Evolutionary conservation across 2,113 vertebrate genomes (phyloP), one percentile per base, ranked within the genome.

Genomic region (Dunckerocampus dactyliophorus): DNA sequence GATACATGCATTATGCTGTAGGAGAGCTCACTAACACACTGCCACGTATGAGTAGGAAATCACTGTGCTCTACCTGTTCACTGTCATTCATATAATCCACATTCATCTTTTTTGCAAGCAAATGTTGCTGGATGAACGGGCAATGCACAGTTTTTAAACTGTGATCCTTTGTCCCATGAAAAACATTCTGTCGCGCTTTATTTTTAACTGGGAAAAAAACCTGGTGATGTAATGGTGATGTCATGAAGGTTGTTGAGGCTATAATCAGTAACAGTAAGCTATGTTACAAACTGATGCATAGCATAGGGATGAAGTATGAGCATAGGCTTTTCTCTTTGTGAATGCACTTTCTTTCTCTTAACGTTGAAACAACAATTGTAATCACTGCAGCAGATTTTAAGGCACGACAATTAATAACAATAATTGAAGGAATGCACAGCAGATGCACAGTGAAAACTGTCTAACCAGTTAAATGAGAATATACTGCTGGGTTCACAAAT

Each of bases 291-390:
- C 39, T 7, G 37, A 16, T 21, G 57, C 54, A 56, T 42, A 21
- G 14, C 37, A 56, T n/a, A 20, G n/a, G 12, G n/a, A 42, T 42
- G 34, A 56, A 56, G 54, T 42, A 53, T 53, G 51, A 31, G 51
- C 16, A 16, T 31, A 24, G 51, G 49, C 14, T 53, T 53, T 53
- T 53, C 15, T 12, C 50, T 15, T 31, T 52, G 31, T 31, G 15
- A 14, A 3, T 8, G 49, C 4, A 6, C 16, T 54, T 37, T 34
- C 28, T 31, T 53, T n/a, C 24, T 28, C 46, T n/a, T 47, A 19
- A 4, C 20, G 8, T 48, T 48, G n/a, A 10, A 48, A n/a, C 22
- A 13, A 50, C 6, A 16, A 2, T 52, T 28, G 14, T 22, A 7
- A 50, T 10, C 50, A 51, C 14, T 15, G 12, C 13, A 8, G 49